Evolutionary conservation across 2,888 invertebrate genomes (phyloP), one percentile per base, ranked within the genome.

Genomic region (Luffia ferchaultella): DNA sequence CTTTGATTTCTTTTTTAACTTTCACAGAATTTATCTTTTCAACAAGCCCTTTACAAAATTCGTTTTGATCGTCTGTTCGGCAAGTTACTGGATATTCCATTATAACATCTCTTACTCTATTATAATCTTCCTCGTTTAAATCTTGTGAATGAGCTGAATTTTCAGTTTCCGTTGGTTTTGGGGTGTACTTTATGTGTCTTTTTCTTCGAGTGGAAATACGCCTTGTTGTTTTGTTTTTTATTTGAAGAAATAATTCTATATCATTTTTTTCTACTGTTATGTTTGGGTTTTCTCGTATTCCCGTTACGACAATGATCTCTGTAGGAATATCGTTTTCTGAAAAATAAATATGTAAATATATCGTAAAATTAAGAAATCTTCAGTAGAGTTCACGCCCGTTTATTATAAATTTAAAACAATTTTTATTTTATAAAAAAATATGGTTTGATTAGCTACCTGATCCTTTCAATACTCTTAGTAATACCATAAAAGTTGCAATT

Each of bases 21-120:
- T 59, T 60, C 20, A 76, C 58, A 1, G 57, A 46, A 58, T 69
- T 67, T 2, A 83, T 54, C 58, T 74, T 69, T 16, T 50, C 58
- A 2, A 80, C 65, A 17, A 79, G 63, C 46, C 73, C 63, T 60
- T 68, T 70, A 49, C 83, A 83, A 30, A 70, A 59, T 51, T 69
- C 61, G 56, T 68, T 63, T 53, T 68, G 61, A 44, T 63, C 63
- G 43, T 68, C 62, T 40, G 68, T 57, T 18, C 67, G 70, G 49
- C 83, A 83, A 40, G 67, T 42, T 50, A 65, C 54, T n/a, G 74
- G 61, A 52, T 79, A 70, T 30, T 73, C 68, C 18, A 64, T 55
- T 50, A 83, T 68, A 1, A 76, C 62, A 53, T 75, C 69, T 61
- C 67, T 71, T 1, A 68, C 73, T 58, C 64, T 67, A 56, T 62